A percentile compares a stretch with the other conserved stretches of the same genome.
These are phyloP conservation scores for Mixornis gularis DNA, from an alignment of 2,113 vertebrate species.

Conservation along the genomic window DNA sequence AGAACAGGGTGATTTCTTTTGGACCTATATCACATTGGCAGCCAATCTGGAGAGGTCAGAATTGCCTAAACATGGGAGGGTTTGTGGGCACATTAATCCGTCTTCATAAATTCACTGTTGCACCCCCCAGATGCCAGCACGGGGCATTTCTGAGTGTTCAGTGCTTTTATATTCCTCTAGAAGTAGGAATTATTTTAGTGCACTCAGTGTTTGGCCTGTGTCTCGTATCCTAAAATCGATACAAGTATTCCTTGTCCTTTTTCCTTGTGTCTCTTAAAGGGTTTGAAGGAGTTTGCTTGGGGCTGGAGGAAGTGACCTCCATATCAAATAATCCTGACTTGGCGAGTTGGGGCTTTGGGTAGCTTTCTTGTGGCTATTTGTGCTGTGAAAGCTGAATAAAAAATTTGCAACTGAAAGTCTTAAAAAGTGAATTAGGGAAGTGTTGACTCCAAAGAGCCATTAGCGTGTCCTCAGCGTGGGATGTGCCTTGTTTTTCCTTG, in stretches of 20 bases:
- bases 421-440: not conserved
- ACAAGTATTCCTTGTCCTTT: not conserved
- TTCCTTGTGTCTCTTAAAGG: conserved; percentile 3
- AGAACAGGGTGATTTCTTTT: conserved; percentile 64
- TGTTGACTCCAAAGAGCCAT: not conserved
- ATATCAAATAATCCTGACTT: conserved; percentile 51
- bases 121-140: not conserved
- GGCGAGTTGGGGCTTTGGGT: not conserved
- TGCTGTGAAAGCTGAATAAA: conserved; percentile 64
- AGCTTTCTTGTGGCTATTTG: conserved; percentile 60
- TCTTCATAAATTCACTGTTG: not conserved
- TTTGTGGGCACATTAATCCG: conserved; percentile 24
- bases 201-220: not conserved
- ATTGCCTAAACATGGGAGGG: not conserved
- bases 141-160: not conserved
- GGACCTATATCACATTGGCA: conserved; percentile 72
- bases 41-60: conserved; percentile 49
- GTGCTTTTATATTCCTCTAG: not conserved
- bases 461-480: not conserved
- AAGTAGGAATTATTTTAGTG: not conserved
- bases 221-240: not conserved
- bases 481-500: not conserved
- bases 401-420: conserved; percentile 49
- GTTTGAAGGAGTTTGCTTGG: conserved; percentile 20
- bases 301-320: conserved; percentile 35